These are phyloP conservation scores for Drosophila biarmipes DNA, from an alignment of 1,140 invertebrate genomes.

Conservation along the genomic window DNA sequence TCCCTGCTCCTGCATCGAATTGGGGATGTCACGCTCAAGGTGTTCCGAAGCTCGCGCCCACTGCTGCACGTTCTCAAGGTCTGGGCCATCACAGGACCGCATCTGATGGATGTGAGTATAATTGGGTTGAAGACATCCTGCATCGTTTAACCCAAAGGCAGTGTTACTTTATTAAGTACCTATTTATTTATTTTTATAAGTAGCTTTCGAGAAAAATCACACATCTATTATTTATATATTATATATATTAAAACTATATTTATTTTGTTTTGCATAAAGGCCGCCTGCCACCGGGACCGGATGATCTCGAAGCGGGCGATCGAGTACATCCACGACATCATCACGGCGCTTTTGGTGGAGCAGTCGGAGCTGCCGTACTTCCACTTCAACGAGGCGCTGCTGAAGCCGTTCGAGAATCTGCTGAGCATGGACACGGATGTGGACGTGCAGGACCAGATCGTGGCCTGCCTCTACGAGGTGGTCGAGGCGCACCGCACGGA, in stretches of 20 bases:
- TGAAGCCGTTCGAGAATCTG: slow-evolving; percentile 97
- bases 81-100: slow-evolving; percentile 95
- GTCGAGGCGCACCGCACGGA: slow-evolving; percentile 96
- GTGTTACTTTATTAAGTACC: no score
- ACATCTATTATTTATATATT: background rate
- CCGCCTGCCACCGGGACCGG: slow-evolving; percentile 95
- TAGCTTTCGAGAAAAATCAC: no score
- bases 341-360: slow-evolving; percentile 94
- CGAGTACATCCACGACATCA: slow-evolving; percentile 96
- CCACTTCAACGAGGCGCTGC: slow-evolving; percentile 97
- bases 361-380: slow-evolving; percentile 95
- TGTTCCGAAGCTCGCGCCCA: slow-evolving; percentile 93
- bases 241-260: background rate
- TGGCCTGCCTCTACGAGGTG: slow-evolving; percentile 97
- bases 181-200: no score
- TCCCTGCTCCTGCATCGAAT: slow-evolving; percentile 91
- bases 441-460: slow-evolving; percentile 95
- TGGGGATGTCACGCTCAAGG: slow-evolving; percentile 94
- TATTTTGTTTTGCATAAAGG: slow-evolving; percentile 85
- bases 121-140: no score
- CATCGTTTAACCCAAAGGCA: no score
- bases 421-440: slow-evolving; percentile 95
- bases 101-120: slow-evolving; percentile 93
- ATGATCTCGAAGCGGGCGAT: slow-evolving; percentile 96
- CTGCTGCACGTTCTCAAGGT: slow-evolving; percentile 95